These are phyloP conservation scores for Psettodes erumei DNA, from an alignment of 2,113 vertebrate genomes.

Conservation along the genomic window DNA sequence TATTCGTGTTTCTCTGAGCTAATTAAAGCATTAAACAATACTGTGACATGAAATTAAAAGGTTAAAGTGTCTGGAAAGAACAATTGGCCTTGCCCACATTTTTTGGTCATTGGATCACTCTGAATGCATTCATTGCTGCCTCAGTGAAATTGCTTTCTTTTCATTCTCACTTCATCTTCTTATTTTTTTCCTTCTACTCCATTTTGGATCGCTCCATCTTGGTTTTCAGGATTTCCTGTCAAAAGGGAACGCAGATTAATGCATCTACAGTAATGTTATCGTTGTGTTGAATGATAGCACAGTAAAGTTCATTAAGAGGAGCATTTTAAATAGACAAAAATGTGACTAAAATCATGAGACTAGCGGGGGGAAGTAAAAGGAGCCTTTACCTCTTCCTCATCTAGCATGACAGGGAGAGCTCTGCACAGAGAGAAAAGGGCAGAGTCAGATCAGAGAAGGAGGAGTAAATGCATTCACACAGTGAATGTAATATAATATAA, in stretches of 20 bases:
- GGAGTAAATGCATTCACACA: background rate
- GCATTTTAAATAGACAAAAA: conserved; percentile 32
- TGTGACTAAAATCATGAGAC: conserved; percentile 55
- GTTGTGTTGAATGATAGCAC: background rate
- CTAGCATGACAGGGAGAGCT: conserved; percentile 81
- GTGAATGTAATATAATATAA: too few relatives aligned
- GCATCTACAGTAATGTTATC: background rate
- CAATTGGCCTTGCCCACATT: conserved; percentile 39
- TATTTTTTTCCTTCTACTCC: conserved; percentile 68
- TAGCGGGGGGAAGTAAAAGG: background rate
- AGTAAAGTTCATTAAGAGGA: background rate
- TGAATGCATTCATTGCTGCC: conserved; percentile 36
- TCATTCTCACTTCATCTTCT: background rate
- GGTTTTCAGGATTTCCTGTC: conserved; percentile 83
- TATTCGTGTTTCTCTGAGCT: conserved; percentile 16
- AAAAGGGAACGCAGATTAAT: conserved; percentile 6
- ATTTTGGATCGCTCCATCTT: conserved; percentile 85
- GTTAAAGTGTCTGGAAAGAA: conserved; percentile 35
- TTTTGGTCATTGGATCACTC: conserved; percentile 47
- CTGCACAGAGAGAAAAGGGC: conserved; percentile 53
- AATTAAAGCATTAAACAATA: conserved; percentile 11
- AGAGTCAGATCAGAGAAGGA: background rate
- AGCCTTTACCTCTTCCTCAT: conserved; percentile 83
- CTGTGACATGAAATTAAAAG: conserved; percentile 18
- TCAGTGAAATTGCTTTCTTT: conserved; percentile 20